These are phyloP conservation scores for Pangasianodon gigas DNA, from an alignment of 2,113 vertebrate genomes.

Conservation along the genomic window DNA sequence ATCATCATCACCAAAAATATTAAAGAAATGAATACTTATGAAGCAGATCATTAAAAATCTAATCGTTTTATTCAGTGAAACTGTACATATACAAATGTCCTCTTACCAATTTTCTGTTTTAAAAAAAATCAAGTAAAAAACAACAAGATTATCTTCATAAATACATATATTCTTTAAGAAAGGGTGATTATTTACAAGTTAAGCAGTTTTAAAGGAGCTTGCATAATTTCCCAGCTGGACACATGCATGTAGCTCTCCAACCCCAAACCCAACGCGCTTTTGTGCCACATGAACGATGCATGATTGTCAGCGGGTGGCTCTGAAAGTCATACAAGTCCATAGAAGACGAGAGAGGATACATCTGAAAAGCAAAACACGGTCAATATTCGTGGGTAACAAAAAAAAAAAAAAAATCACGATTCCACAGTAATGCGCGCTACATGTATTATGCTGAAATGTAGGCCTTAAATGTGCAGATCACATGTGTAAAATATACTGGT, in stretches of 20 bases:
- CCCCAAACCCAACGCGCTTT: conserved; percentile 38
- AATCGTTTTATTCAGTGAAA: conserved; percentile 86
- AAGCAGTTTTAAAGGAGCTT: conserved; percentile 70
- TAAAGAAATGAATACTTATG: conserved; percentile 9
- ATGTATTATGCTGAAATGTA: conserved; percentile 34
- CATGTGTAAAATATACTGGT: conserved; percentile 49
- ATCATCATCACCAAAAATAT: neutral
- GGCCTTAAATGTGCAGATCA: conserved; percentile 46
- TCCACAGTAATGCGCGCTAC: conserved; percentile 35
- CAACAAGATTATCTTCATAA: conserved; percentile 71
- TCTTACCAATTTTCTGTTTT: conserved; percentile 68
- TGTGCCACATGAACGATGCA: conserved; percentile 53
- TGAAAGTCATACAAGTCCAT: conserved; percentile 54
- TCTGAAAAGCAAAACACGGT: conserved; percentile 52
- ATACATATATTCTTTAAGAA: conserved; percentile 89
- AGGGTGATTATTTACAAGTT: conserved; percentile 81
- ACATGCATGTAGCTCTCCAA: conserved; percentile 66
- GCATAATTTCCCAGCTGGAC: conserved; percentile 70
- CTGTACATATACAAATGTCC: conserved; percentile 80
- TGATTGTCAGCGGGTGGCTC: conserved; percentile 58
- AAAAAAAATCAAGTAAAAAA: conserved; percentile 81
- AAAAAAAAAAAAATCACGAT: conserved; percentile 1
- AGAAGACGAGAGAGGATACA: conserved; percentile 46
- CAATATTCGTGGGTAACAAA: conserved; percentile 38
- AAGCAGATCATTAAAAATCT: conserved; percentile 58